Percentiles rank a stretch among this genome's conserved stretches.
These are phyloP conservation scores for Charina bottae DNA, from an alignment of 2,113 vertebrate genomes.

Conservation along the genomic window DNA sequence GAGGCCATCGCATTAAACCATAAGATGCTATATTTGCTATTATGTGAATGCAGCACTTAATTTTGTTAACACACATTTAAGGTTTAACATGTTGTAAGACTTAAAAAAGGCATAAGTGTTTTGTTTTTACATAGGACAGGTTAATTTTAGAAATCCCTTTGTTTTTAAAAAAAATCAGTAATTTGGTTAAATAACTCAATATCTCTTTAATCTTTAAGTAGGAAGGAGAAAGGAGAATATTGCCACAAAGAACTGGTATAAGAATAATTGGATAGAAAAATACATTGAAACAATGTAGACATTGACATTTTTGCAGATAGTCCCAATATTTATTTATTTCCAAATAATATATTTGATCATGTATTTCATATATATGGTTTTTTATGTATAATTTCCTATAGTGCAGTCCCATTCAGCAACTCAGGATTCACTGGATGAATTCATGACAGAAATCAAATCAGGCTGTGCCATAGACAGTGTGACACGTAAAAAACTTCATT, in stretches of 20 bases:
- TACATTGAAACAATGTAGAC: neutral
- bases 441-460: slow-evolving; percentile 90
- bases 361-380: neutral
- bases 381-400: slow-evolving; percentile 47
- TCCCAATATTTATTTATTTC: neutral
- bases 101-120: neutral
- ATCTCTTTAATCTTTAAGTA: neutral
- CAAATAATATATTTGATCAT: neutral
- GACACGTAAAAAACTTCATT: slow-evolving; percentile 89
- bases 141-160: neutral
- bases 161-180: neutral
- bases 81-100: neutral
- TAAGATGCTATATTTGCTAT: neutral
- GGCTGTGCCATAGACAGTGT: slow-evolving; percentile 83
- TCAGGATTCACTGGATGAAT: slow-evolving; percentile 93
- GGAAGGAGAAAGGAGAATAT: neutral
- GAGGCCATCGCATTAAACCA: neutral
- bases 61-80: neutral
- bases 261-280: neutral
- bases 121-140: neutral
- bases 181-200: neutral
- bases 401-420: slow-evolving; percentile 75
- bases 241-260: neutral
- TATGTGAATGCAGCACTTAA: neutral
- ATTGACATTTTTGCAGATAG: neutral